phyloP scores from a whole-genome alignment of 2,888 invertebrate species.

The Aethes cnicana region DNA sequence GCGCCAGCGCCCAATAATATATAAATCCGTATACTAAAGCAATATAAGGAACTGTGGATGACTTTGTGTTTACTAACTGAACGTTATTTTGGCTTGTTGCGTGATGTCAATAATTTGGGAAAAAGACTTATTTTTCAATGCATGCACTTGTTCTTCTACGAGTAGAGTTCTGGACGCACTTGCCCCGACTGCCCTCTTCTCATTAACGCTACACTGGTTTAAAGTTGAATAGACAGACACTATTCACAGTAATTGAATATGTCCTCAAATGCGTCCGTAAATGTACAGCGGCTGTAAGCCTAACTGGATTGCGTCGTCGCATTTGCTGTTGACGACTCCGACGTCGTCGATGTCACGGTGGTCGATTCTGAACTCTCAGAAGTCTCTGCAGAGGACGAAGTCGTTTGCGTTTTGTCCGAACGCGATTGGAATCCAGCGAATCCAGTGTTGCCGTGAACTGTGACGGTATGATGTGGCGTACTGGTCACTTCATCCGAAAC shows the following conservation, averaged over 20 bases:
- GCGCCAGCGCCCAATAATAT: too few species aligned
- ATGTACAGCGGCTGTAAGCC: not conserved
- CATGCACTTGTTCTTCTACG: too few species aligned
- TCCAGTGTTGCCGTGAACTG: constrained; percentile 58
- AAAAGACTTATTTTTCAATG: too few species aligned
- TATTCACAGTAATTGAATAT: not conserved
- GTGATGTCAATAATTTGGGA: too few species aligned
- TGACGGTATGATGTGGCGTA: constrained; percentile 50
- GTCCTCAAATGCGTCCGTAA: not conserved
- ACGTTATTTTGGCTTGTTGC: too few species aligned
- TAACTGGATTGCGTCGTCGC: constrained; percentile 35
- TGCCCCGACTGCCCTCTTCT: too few species aligned
- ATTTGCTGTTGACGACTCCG: constrained; percentile 28
- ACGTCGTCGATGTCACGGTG: constrained; percentile 33
- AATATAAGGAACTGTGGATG: too few species aligned
- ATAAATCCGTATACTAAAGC: too few species aligned
- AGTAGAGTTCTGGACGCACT: too few species aligned
- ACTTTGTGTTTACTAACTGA: too few species aligned
- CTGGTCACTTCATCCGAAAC: constrained; percentile 35
- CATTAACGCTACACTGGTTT: not conserved
- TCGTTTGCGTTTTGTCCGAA: constrained; percentile 48
- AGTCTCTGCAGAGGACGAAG: too few species aligned
- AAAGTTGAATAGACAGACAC: not conserved
- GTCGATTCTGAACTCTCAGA: constrained; percentile 23
- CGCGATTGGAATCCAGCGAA: constrained; percentile 62